Conservation (phyloP, 2,113 vertebrate genomes). For the Bos javanicus region DNA sequence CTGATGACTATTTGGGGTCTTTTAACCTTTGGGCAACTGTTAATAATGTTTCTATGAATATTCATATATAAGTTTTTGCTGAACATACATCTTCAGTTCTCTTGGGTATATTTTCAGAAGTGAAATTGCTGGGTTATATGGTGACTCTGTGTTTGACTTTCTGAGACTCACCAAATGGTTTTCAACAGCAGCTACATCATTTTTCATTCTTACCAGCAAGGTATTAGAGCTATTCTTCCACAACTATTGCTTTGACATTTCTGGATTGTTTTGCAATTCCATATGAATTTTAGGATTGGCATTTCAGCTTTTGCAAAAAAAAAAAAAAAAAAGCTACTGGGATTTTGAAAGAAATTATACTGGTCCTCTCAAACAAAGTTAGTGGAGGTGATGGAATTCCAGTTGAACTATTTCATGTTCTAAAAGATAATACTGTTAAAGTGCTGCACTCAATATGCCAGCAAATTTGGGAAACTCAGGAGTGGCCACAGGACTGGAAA, state of each 20-base stretch:
- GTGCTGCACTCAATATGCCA: background rate
- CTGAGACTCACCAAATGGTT: background rate
- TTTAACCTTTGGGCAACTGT: background rate
- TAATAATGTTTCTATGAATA: background rate
- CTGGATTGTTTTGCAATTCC: background rate
- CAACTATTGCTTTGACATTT: background rate
- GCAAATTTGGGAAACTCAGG: background rate
- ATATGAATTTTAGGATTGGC: background rate
- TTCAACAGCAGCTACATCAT: background rate
- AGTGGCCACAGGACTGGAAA: background rate
- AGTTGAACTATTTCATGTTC: background rate
- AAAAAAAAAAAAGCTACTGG: background rate
- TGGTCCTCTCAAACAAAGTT: background rate
- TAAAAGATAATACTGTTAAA: background rate
- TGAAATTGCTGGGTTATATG: background rate
- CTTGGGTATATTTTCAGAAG: background rate
- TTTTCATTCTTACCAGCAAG: background rate
- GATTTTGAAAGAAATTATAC: background rate
- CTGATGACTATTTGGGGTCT: background rate
- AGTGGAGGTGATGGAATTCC: background rate
- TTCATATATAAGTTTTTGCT: background rate
- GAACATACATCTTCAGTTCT: background rate
- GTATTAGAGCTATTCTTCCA: background rate
- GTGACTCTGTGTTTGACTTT: background rate
- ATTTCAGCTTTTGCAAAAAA: background rate